Conservation (phyloP, 2,113 vertebrate genomes). For the Podarcis raffonei region DNA sequence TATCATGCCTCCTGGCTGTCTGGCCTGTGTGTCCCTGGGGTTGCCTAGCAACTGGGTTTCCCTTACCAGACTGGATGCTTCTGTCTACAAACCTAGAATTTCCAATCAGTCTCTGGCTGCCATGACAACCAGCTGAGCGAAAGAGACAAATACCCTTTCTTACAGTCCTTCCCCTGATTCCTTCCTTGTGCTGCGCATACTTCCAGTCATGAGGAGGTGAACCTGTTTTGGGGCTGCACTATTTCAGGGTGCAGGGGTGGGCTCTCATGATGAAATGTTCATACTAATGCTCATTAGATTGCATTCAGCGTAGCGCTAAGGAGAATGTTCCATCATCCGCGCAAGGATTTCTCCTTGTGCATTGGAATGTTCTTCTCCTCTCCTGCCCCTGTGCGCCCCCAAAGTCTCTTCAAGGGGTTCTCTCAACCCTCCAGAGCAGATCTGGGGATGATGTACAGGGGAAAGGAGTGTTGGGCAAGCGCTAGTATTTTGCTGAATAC, state of each 20-base stretch:
- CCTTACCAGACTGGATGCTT: background rate
- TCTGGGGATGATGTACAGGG: too few relatives aligned
- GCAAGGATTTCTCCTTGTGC: too few relatives aligned
- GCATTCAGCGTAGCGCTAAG: too few relatives aligned
- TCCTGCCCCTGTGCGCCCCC: too few relatives aligned
- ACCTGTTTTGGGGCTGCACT: background rate
- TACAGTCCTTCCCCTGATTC: constrained; percentile 9
- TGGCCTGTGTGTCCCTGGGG: background rate
- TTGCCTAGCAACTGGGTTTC: background rate
- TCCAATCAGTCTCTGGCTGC: constrained; percentile 47
- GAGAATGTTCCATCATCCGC: too few relatives aligned
- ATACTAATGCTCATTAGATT: too few relatives aligned
- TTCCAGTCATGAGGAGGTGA: background rate
- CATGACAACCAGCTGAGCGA: constrained; percentile 34
- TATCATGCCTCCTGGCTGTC: background rate
- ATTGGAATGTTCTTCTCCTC: too few relatives aligned
- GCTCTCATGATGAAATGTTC: background rate
- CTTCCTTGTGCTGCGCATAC: constrained; percentile 1
- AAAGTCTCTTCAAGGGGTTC: too few relatives aligned
- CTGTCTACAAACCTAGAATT: constrained; percentile 44
- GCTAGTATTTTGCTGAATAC: too few relatives aligned
- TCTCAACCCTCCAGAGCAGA: too few relatives aligned
- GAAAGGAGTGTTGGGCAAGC: too few relatives aligned
- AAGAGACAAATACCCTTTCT: constrained; percentile 16
- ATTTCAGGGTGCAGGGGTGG: background rate